phyloP scores from a whole-genome alignment of 2,797 vertebrate genomes.

The Acrossocheilus wenchowensis region DNA sequence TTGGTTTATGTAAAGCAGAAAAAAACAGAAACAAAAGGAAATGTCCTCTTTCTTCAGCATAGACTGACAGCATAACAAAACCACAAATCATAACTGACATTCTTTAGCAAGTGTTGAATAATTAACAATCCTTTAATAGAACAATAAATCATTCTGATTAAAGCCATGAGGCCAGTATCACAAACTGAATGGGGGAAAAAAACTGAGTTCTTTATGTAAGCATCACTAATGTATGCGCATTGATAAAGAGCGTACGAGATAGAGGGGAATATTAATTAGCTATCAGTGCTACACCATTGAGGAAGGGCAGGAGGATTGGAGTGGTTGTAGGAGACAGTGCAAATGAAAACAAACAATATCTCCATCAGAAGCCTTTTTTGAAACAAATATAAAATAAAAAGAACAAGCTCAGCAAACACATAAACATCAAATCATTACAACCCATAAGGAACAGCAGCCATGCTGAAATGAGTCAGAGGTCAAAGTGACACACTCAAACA shows the following conservation, averaged over 20 bases:
- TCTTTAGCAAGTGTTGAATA: conserved; percentile 69
- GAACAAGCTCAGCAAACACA: conserved; percentile 25
- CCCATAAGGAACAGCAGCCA: background rate
- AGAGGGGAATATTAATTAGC: conserved; percentile 49
- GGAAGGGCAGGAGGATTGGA: background rate
- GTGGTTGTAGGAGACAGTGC: background rate
- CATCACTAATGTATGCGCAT: conserved; percentile 54
- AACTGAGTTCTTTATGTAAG: conserved; percentile 42
- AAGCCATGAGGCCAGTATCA: conserved; percentile 31
- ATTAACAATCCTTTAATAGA: conserved; percentile 72
- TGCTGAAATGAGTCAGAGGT: conserved; percentile 35
- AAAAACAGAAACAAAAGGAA: conserved; percentile 22
- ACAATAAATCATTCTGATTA: conserved; percentile 66
- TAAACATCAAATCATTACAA: conserved; percentile 10
- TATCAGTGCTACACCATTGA: conserved; percentile 21
- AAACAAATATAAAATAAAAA: conserved; percentile 6
- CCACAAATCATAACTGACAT: conserved; percentile 72
- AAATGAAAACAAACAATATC: conserved; percentile 40
- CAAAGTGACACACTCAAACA: conserved; percentile 15
- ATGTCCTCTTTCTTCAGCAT: conserved; percentile 50
- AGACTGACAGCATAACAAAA: conserved; percentile 67
- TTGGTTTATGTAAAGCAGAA: background rate
- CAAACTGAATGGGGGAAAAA: conserved; percentile 23
- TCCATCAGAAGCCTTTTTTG: background rate
- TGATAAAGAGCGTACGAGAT: conserved; percentile 27